Evolutionary conservation across 2,113 vertebrate genomes (phyloP).

Genomic region (Patagioenas fasciata): DNA sequence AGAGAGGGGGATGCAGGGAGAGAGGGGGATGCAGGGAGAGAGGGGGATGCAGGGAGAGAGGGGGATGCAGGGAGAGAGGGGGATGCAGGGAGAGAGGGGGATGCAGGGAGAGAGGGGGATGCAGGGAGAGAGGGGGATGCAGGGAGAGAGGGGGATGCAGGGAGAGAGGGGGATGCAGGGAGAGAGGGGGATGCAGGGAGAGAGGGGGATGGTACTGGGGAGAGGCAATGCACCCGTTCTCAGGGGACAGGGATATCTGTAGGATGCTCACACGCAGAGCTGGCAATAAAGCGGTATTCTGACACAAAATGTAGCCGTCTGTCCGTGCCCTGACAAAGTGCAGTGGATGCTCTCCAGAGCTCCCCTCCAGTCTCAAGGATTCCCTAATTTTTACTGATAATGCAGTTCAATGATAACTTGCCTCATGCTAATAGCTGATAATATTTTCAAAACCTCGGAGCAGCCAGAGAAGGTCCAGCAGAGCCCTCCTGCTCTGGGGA

Average conservation of each 20-base stretch:
- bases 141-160: too few species aligned
- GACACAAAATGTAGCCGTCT: fast-evolving
- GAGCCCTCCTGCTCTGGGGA: too few species aligned
- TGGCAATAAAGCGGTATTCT: fast-evolving
- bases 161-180: too few species aligned
- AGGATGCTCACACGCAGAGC: neutral
- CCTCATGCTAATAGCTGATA: neutral
- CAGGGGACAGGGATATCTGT: fast-evolving
- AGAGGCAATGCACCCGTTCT: fast-evolving
- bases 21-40: too few species aligned
- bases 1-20: too few species aligned
- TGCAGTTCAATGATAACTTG: neutral
- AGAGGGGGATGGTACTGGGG: fast-evolving
- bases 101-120: too few species aligned
- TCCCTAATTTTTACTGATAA: neutral
- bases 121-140: too few species aligned
- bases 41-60: too few species aligned
- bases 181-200: neutral
- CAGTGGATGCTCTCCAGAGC: neutral
- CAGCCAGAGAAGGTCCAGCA: neutral
- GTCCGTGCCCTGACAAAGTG: fast-evolving
- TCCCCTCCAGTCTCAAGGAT: neutral
- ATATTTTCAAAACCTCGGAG: neutral
- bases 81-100: too few species aligned
- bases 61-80: too few species aligned